A percentile compares a stretch with the other conserved stretches of the same genome.
These are phyloP conservation scores for Lepidocolaptes lacrymiger DNA, from an alignment of 2,797 vertebrate genomes.

Conservation along the genomic window DNA sequence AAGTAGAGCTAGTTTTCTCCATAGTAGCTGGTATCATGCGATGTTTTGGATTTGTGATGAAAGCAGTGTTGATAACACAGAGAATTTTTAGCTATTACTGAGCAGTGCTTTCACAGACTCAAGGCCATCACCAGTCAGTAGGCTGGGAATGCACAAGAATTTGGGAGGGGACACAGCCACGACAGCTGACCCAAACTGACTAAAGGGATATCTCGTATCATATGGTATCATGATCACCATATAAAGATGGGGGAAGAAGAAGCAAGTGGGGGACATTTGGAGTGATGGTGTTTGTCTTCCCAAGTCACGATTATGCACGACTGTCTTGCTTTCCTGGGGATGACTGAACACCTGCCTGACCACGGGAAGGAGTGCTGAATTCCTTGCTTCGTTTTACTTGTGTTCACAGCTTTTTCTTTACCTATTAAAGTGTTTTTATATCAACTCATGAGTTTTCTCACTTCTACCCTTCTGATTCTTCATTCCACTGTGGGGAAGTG, in stretches of 20 bases:
- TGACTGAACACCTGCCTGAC: not conserved
- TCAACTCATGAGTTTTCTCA: not conserved
- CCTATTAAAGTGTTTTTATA: not conserved
- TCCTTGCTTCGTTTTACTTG: not conserved
- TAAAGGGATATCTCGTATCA: not conserved
- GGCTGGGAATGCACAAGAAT: not conserved
- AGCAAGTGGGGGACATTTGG: not conserved
- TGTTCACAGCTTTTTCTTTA: not conserved
- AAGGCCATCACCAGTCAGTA: not conserved
- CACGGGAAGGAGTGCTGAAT: not conserved
- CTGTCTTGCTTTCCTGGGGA: not conserved
- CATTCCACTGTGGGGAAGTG: not conserved
- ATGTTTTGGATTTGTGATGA: not conserved
- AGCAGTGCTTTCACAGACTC: not conserved
- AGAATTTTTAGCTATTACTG: not conserved
- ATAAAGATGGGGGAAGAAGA: not conserved
- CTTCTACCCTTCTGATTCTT: not conserved
- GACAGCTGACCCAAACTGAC: not conserved
- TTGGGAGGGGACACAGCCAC: not conserved
- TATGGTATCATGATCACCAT: not conserved
- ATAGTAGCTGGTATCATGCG: not conserved
- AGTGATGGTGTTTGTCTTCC: not conserved
- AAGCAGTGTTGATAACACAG: not conserved
- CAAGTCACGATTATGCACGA: accelerated
- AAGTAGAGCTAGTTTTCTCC: not conserved